Evolutionary conservation across 2,797 vertebrate genomes (phyloP), one percentile per base, ranked within the genome.

Genomic region (Acanthurus lineatus): DNA sequence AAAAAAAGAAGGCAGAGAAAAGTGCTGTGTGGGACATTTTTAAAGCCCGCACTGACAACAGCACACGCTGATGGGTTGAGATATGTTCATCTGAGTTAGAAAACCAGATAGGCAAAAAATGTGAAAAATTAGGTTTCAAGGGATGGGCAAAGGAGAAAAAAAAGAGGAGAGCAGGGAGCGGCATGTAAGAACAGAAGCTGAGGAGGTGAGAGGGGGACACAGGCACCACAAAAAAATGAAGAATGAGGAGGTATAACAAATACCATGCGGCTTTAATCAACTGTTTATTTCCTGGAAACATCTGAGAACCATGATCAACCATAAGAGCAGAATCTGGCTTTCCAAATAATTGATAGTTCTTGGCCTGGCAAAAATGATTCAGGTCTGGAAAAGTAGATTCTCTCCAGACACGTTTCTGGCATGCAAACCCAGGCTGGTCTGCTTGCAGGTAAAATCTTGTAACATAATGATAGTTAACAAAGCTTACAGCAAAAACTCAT

Each of bases 21-120:
- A 93, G 81, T 94, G 93, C 94, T 91, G 92, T 56, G 90, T 91
- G 82, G 66, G 88, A 86, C 85, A 92, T 95, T 94, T 94, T 88
- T 86, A 91, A 94, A 92, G 88, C 85, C 86, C 69, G 59, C 86
- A 87, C 79, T 88, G 87, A 92, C 89, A 89, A 88, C 44, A 85
- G 69, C 11, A 44, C 54, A 25, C 22, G 3, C 49, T 35, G 77
- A 88, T 59, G 62, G 68, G 79, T 45, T 38, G 68, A 81, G 49
- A 68, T 60, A 61, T 38, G 65, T 52, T 69, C 20, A 44, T 61
- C 17, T 28, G 15, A 52, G 22, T 14, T 32, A 82, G 16, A 35
- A 42, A 45, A 68, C 1, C 22, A 68, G 60, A 79, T 15, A 49
- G 40, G 53, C 6, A n/a, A 35, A 38, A 38, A 45, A 14, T 15